These are phyloP conservation scores for Mongoloraphidia duomilia DNA, from an alignment of 2,888 invertebrate species.

Conservation along the genomic window DNA sequence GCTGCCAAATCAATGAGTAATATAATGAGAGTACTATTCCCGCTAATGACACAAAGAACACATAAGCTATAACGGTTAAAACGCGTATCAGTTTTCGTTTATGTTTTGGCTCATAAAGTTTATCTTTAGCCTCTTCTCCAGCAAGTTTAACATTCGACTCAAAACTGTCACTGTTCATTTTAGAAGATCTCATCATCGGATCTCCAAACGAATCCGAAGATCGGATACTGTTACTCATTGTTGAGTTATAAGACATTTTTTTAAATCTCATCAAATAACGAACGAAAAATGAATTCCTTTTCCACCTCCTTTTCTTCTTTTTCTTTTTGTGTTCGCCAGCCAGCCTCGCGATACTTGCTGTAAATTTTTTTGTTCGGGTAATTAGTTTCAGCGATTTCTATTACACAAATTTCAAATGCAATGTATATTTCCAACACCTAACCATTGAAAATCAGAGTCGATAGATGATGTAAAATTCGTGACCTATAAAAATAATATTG, in stretches of 20 bases:
- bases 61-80: conserved; percentile 84
- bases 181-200: conserved; percentile 5
- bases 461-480: too few relatives aligned
- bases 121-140: conserved; percentile 49
- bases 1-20: conserved; percentile 86
- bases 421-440: too few relatives aligned
- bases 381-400: too few relatives aligned
- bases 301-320: too few relatives aligned
- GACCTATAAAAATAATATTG: too few relatives aligned
- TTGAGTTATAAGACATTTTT: conserved; percentile 42
- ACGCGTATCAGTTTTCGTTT: conserved; percentile 81
- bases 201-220: conserved; percentile 17
- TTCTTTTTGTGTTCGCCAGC: too few relatives aligned
- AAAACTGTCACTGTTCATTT: conserved; percentile 24
- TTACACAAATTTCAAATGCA: too few relatives aligned
- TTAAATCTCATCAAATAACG: neutral
- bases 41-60: conserved; percentile 85
- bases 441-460: too few relatives aligned
- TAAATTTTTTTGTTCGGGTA: too few relatives aligned
- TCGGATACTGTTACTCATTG: conserved; percentile 39
- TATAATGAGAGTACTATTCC: conserved; percentile 88
- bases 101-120: conserved; percentile 67
- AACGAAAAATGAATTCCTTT: too few relatives aligned
- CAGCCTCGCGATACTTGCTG: too few relatives aligned
- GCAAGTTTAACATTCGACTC: conserved; percentile 47